Evolutionary conservation across 2,113 vertebrate species (phyloP).

Genomic region (Neodontobutis hainanensis): DNA sequence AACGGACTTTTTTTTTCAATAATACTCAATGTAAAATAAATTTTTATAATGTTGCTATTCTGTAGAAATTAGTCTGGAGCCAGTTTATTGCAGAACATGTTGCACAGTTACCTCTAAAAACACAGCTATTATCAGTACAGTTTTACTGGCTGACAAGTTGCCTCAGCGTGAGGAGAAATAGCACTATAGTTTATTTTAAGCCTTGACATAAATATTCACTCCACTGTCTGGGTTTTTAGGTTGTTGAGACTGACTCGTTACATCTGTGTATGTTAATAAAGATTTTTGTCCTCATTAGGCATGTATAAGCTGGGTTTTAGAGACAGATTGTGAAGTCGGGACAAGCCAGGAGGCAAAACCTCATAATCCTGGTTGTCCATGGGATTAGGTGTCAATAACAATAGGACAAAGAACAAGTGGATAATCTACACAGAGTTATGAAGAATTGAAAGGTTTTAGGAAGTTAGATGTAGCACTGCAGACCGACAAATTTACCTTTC

Average conservation of each 20-base stretch:
- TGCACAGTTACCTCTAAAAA: not conserved
- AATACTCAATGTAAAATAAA: too few relatives aligned
- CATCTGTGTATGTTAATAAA: not conserved
- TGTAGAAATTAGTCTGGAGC: not conserved
- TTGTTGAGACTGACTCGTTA: slow-evolving; percentile 3
- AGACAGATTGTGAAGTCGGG: not conserved
- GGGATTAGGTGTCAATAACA: slow-evolving; percentile 4
- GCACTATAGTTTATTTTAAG: not conserved
- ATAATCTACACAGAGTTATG: not conserved
- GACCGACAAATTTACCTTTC: slow-evolving; percentile 71
- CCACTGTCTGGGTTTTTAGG: not conserved
- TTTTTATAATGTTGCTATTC: too few relatives aligned
- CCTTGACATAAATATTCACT: not conserved
- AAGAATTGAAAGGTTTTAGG: slow-evolving; percentile 1
- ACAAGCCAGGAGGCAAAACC: not conserved
- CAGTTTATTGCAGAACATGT: not conserved
- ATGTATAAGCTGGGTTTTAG: not conserved
- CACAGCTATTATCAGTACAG: not conserved
- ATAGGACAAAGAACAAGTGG: not conserved
- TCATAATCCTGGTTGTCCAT: not conserved
- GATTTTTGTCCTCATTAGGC: slow-evolving; percentile 2
- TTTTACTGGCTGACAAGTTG: slow-evolving; percentile 8
- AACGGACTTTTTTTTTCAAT: not conserved
- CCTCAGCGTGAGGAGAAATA: not conserved
- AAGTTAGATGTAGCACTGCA: not conserved